phyloP scores from a whole-genome alignment of 2,888 invertebrate species.

The Pimpla rufipes region DNA sequence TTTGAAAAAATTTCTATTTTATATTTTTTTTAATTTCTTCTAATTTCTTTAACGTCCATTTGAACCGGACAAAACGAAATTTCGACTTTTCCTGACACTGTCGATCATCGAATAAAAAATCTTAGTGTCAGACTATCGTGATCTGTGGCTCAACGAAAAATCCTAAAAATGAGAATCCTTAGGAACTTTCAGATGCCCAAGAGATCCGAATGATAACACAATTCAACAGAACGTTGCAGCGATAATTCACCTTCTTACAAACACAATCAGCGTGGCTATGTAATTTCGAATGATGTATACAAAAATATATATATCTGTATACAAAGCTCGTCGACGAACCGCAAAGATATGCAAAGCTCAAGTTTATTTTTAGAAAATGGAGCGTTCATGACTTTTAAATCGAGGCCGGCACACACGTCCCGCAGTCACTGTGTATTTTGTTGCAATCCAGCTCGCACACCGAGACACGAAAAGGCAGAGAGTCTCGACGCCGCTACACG shows the following conservation, averaged over 20 bases:
- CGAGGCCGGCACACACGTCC: slow-evolving; percentile 68
- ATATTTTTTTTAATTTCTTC: no score
- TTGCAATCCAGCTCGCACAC: slow-evolving; percentile 8
- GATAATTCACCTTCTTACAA: background rate
- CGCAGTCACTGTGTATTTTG: slow-evolving; percentile 33
- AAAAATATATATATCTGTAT: background rate
- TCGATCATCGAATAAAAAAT: no score
- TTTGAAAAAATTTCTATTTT: no score
- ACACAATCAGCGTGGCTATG: background rate
- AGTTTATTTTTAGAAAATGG: slow-evolving; percentile 69
- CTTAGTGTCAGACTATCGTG: no score
- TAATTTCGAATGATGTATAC: no score
- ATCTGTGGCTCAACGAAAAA: no score
- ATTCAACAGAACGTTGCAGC: background rate
- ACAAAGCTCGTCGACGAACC: background rate
- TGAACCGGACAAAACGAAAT: no score
- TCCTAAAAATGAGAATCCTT: no score
- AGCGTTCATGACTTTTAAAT: slow-evolving; percentile 72
- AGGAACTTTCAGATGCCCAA: background rate
- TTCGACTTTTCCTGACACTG: no score
- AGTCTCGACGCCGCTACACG: slow-evolving; percentile 32
- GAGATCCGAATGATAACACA: background rate
- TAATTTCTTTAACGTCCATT: no score
- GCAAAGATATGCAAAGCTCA: slow-evolving; percentile 35
- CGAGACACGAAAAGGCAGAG: slow-evolving; percentile 24